Base-by-base conservation (phyloP, 2,113 vertebrate species). In the Egretta garzetta region DNA sequence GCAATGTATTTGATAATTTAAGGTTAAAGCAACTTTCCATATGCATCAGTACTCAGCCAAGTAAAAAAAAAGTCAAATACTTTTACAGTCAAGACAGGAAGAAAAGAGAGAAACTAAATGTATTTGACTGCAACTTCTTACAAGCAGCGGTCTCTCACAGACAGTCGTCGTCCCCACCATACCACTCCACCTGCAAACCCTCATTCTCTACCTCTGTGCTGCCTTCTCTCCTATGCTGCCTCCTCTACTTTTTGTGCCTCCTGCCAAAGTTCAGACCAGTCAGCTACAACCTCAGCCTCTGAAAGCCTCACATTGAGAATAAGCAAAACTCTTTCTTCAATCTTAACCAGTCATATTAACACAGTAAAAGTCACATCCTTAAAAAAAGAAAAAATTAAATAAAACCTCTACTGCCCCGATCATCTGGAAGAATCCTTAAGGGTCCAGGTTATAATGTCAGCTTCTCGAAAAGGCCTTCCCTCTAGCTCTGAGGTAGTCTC, bases 401-500 rank as follows among this genome's bases (percentile, higher is more conserved):
- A 53, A 19, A 89, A 71, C 39, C 20, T 89, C 62, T 72, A 66
- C 24, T 53, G 24, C 49, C 35, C 17, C 8, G 1, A 8, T 35
- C 14, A 74, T 23, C 20, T 53, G 33, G 71, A 75, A 74, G 16
- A 92, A 77, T 49, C 49, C 26, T 83, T 74, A 81, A 53, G 39
- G 39, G 41, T 56, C 53, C 32, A 50, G 33, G 70, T 62, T 58
- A 75, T 91, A 92, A 75, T 8, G 23, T 35, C 83, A 86, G 56
- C 33, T 88, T 84, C 47, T 55, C 79, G 45, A 49, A 47, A 87
- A 92, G 88, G 73, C 53, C 60, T 60, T 80, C 77, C 53, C 39
- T 33, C 32, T 55, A 86, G 83, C 80, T 93, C 67, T 35, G 76
- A 95, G 90, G 95, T 89, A 96, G 88, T 39, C 76, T 79, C 80